phyloP scores from a whole-genome alignment of 2,888 invertebrate species.

The Acrocyrtus sp. region DNA sequence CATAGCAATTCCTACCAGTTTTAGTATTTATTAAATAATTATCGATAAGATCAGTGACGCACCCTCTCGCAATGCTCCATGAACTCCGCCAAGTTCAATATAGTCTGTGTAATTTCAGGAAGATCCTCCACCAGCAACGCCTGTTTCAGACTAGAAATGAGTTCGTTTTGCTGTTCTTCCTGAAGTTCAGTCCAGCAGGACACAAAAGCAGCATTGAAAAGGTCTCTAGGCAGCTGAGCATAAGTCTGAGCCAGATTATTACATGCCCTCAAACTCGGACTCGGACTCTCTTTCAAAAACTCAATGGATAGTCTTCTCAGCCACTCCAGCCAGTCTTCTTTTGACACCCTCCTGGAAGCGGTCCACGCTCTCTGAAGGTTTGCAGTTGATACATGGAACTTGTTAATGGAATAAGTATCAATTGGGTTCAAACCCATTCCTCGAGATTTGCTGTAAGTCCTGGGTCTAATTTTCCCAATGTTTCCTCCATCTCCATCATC shows the following conservation, averaged over 20 bases:
- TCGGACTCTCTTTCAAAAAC: conserved; percentile 93
- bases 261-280: conserved; percentile 93
- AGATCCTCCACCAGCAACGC: conserved; percentile 93
- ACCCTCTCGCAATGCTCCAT: conserved; percentile 97
- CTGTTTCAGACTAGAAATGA: conserved; percentile 86
- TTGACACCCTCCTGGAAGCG: conserved; percentile 90
- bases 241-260: conserved; percentile 93
- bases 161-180: conserved; percentile 80
- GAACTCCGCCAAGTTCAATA: conserved; percentile 97
- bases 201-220: conserved; percentile 99
- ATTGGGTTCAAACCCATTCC: conserved; percentile 72
- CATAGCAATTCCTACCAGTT: no score
- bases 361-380: conserved; percentile 92
- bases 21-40: no score
- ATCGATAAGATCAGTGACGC: no score
- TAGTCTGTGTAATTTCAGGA: conserved; percentile 95
- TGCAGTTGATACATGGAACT: conserved; percentile 83
- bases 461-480: conserved; percentile 44
- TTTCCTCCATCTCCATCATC: conserved; percentile 56
- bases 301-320: conserved; percentile 90
- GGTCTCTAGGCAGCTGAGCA: conserved; percentile 92
- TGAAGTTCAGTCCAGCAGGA: conserved; percentile 98
- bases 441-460: conserved; percentile 47
- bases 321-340: conserved; percentile 99
- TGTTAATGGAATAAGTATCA: conserved; percentile 80